phyloP scores from a whole-genome alignment of 2,113 vertebrate genomes.

The Ptilorrhoa leucosticta region DNA sequence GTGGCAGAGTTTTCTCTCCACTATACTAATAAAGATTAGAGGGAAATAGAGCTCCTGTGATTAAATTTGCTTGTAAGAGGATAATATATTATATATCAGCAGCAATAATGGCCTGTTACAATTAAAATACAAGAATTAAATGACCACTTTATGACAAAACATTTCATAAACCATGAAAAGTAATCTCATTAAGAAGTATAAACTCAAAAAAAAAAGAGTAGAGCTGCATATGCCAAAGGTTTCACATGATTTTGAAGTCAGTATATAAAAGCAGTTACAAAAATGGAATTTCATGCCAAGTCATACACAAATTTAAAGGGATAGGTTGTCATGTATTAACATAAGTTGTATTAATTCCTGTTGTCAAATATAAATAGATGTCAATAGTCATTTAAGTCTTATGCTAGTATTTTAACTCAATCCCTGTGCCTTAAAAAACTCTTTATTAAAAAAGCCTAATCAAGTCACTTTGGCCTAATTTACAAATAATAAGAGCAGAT shows the following conservation, averaged over 20 bases:
- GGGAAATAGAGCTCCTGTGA: background rate
- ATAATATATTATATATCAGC: background rate
- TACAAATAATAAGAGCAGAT: background rate
- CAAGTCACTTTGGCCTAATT: background rate
- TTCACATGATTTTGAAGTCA: background rate
- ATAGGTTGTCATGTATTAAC: background rate
- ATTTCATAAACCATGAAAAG: background rate
- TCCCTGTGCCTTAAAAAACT: background rate
- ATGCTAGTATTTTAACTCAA: background rate
- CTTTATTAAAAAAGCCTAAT: background rate
- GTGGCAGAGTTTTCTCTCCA: background rate
- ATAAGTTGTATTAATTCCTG: background rate
- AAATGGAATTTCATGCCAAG: background rate
- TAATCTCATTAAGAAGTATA: background rate
- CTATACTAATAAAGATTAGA: background rate
- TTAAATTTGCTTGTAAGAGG: conserved; percentile 47
- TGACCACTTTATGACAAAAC: background rate
- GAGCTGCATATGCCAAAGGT: background rate
- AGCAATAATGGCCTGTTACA: background rate
- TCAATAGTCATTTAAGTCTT: background rate
- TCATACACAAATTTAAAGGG: background rate
- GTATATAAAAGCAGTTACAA: background rate
- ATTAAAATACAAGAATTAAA: conserved; percentile 29
- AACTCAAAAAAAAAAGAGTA: background rate
- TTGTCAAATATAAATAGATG: background rate